These are phyloP conservation scores for Agraylea sexmaculata DNA, from an alignment of 1,140 invertebrate species.

Conservation along the genomic window DNA sequence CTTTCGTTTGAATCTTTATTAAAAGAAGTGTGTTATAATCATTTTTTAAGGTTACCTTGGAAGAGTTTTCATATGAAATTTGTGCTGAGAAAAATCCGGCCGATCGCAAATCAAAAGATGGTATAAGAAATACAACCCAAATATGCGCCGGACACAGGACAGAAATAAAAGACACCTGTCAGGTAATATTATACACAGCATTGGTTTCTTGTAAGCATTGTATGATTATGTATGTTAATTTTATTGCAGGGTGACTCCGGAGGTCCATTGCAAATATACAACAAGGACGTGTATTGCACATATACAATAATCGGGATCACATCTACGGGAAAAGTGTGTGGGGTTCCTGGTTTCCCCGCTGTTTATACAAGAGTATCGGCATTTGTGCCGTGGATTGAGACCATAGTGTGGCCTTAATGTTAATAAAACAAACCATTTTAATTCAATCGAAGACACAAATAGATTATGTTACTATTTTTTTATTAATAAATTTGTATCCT, in stretches of 20 bases:
- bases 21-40: neutral
- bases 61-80: constrained; percentile 3
- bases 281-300: constrained; percentile 28
- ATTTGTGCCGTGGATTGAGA: constrained; percentile 49
- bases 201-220: neutral
- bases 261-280: constrained; percentile 36
- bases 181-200: constrained; percentile 4
- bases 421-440: too few relatives aligned
- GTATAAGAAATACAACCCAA: constrained; percentile 9
- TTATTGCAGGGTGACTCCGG: constrained; percentile 47
- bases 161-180: constrained; percentile 13
- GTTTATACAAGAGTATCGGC: constrained; percentile 46
- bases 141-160: constrained; percentile 9
- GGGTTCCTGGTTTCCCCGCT: constrained; percentile 36
- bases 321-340: constrained; percentile 44
- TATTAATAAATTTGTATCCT: too few relatives aligned
- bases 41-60: constrained; percentile 15
- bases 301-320: constrained; percentile 37
- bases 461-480: too few relatives aligned
- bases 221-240: constrained; percentile 4
- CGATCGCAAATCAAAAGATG: neutral
- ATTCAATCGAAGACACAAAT: too few relatives aligned
- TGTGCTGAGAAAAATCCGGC: constrained; percentile 3
- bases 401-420: constrained; percentile 30
- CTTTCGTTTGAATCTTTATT: too few relatives aligned